Conservation (phyloP, 2,113 vertebrate genomes). For the Etheostoma spectabile region DNA sequence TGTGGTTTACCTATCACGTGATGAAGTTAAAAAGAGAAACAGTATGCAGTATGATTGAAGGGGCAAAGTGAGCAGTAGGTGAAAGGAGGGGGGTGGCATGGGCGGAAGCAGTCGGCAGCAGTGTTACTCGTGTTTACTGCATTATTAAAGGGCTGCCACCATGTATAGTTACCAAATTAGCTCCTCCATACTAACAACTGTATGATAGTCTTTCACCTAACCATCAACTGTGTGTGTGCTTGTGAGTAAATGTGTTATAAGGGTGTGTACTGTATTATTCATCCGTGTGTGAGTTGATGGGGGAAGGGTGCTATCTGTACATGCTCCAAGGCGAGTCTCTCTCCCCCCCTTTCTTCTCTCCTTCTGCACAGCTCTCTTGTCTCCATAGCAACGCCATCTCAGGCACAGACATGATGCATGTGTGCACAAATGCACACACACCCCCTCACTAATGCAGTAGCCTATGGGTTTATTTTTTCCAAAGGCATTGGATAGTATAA, state of each 20-base stretch:
- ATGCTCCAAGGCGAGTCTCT: constrained; percentile 67
- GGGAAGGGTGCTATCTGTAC: constrained; percentile 76
- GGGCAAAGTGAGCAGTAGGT: constrained; percentile 23
- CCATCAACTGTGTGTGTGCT: neutral
- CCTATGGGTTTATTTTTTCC: constrained; percentile 16
- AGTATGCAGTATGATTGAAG: constrained; percentile 18
- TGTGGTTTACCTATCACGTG: constrained; percentile 12
- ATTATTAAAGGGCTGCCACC: constrained; percentile 58
- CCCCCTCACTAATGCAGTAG: constrained; percentile 6
- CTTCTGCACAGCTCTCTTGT: constrained; percentile 58
- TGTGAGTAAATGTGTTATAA: constrained; percentile 28
- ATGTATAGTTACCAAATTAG: constrained; percentile 27
- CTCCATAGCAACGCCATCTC: constrained; percentile 79
- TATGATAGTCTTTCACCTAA: neutral
- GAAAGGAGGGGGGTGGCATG: constrained; percentile 2
- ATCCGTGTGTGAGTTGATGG: constrained; percentile 52
- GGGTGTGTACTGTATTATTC: constrained; percentile 26
- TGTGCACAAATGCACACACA: constrained; percentile 14
- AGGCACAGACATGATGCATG: constrained; percentile 53
- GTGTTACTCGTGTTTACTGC: constrained; percentile 36
- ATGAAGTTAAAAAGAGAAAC: constrained; percentile 24
- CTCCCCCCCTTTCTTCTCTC: constrained; percentile 39
- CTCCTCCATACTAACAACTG: neutral
- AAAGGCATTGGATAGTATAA: neutral
- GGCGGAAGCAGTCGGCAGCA: constrained; percentile 29